Base-by-base conservation (phyloP, 2,113 vertebrate species). In the Gymnogyps californianus region DNA sequence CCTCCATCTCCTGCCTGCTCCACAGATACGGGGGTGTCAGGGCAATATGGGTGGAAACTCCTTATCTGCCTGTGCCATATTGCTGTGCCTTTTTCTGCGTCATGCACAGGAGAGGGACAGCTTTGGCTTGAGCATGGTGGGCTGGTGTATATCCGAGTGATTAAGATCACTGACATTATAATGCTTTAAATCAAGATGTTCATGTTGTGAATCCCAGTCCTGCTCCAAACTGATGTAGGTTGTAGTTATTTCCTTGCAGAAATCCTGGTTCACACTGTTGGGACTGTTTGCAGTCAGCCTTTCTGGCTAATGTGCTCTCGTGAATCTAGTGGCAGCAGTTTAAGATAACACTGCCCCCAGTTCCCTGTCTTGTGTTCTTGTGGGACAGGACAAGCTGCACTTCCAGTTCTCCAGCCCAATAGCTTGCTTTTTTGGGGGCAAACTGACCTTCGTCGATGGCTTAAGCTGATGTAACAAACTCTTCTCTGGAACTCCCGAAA, bases 21-120 rank as follows among this genome's bases (percentile, higher is more conserved):
- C 2, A 0, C 42, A 8, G 49, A 1, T 12, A 15, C 0, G 10
- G 59, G n/a, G 34, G 4, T 38, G 42, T 25, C 13, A 4, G 34
- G 74, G 42, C 36, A 51, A 2, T 4, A 11, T 0, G 13, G 36
- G 36, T 57, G 61, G 28, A 11, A 70, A 42, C 38, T 10, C 65
- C 22, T 21, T 11, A 0, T 6, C 74, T 57, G 15, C 25, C n/a
- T 72, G 1, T 31, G 40, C 44, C 8, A 0, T 2, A 2, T 2
- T 9, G 34, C 71, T 7, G 14, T 42, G 57, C 38, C 44, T 55
- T 57, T 51, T 61, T 3, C 64, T 58, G 49, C 3, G 0, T 22
- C 14, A 2, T 0, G n/a, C 19, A 2, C 20, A 4, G 80, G n/a
- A 81, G 32, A 29, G 19, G 32, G 36, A 57, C 78, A 29, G 40